These are phyloP conservation scores for Setophaga coronata DNA, from an alignment of 2,113 vertebrate species.

Conservation along the genomic window DNA sequence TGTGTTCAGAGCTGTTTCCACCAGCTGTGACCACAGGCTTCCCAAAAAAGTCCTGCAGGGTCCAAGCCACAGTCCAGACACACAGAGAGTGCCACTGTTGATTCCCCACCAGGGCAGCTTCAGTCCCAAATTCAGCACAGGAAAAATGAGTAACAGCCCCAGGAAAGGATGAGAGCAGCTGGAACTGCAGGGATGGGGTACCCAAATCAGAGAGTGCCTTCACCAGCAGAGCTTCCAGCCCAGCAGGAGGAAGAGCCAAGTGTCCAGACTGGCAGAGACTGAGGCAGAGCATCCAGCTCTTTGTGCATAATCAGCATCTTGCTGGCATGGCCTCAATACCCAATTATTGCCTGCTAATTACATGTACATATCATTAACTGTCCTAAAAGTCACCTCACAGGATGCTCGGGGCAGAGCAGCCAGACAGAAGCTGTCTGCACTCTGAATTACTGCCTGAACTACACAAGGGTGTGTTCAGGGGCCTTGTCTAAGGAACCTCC, in stretches of 20 bases:
- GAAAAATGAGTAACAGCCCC: not conserved
- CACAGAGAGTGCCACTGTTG: rapidly evolving
- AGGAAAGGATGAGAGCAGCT: not conserved
- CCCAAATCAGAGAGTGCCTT: not conserved
- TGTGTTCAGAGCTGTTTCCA: not conserved
- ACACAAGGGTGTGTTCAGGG: not conserved
- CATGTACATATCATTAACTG: not conserved
- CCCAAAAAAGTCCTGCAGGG: not conserved
- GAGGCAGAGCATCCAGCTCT: not conserved
- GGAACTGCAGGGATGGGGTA: rapidly evolving
- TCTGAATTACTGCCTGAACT: too few species aligned
- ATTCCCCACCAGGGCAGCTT: not conserved
- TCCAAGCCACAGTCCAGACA: not conserved
- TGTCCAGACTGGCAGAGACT: not conserved
- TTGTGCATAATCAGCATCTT: not conserved
- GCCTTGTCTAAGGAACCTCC: not conserved
- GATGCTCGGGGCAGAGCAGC: not conserved
- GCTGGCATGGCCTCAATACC: not conserved
- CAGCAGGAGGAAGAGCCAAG: not conserved
- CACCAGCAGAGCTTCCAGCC: not conserved
- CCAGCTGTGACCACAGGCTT: not conserved
- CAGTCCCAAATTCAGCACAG: rapidly evolving
- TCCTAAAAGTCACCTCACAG: not conserved
- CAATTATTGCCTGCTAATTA: not conserved
- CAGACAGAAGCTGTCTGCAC: not conserved